phyloP scores from a whole-genome alignment of 2,888 invertebrate genomes.

The Latheticus oryzae region DNA sequence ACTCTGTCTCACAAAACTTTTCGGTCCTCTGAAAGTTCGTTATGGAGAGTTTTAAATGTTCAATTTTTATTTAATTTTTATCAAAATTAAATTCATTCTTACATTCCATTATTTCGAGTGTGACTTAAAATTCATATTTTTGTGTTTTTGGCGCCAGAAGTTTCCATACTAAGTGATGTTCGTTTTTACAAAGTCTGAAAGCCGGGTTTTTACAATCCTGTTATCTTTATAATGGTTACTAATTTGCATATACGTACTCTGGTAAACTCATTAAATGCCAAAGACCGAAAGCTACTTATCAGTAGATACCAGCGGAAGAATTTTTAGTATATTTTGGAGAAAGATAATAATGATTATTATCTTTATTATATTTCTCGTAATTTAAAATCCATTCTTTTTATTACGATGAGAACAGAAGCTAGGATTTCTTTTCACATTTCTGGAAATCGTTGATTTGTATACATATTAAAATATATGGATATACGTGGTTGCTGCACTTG shows the following conservation, averaged over 20 bases:
- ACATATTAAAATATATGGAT: constrained; percentile 7
- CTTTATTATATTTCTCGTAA: constrained; percentile 13
- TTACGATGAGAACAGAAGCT: constrained; percentile 11
- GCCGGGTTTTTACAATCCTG: constrained; percentile 30
- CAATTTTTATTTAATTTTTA: no score
- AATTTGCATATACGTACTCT: constrained; percentile 32
- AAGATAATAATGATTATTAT: constrained; percentile 18
- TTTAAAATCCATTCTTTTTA: neutral
- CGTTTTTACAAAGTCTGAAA: constrained; percentile 1
- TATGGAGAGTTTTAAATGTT: no score
- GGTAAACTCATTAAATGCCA: constrained; percentile 10
- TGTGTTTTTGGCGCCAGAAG: neutral
- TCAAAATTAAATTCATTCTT: no score
- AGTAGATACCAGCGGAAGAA: constrained; percentile 7
- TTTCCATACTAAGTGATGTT: neutral
- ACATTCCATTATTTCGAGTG: no score
- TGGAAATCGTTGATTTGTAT: constrained; percentile 12
- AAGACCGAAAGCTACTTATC: constrained; percentile 2
- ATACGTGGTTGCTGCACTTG: constrained; percentile 23
- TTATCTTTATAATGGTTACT: constrained; percentile 30
- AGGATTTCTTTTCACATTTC: constrained; percentile 7
- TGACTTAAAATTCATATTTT: no score
- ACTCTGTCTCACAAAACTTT: no score
- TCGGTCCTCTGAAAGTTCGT: no score
- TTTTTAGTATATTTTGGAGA: constrained; percentile 14